These are phyloP conservation scores for Clamator glandarius DNA, from an alignment of 2,797 vertebrate species.

Conservation along the genomic window DNA sequence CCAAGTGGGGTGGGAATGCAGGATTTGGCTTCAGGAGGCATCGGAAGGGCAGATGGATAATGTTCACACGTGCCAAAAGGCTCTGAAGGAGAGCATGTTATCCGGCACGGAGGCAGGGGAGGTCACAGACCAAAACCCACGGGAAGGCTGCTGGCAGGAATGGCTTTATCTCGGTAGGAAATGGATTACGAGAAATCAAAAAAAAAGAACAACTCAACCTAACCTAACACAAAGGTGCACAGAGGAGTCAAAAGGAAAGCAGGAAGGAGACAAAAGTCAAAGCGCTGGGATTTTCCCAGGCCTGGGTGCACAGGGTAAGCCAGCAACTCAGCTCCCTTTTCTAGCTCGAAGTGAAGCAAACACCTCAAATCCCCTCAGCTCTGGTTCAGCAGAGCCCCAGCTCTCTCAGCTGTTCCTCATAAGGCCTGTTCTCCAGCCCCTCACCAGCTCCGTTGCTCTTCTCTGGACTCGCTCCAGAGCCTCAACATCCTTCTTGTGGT, in stretches of 20 bases:
- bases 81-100: not conserved
- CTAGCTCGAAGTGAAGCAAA: not conserved
- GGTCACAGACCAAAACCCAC: not conserved
- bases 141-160: not conserved
- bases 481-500: no score
- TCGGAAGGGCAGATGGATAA: not conserved
- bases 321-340: not conserved
- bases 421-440: no score
- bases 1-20: not conserved
- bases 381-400: not conserved
- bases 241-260: not conserved
- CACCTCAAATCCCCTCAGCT: no score
- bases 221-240: not conserved
- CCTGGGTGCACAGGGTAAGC: not conserved
- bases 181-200: not conserved
- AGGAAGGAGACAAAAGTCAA: not conserved
- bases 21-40: not conserved
- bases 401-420: no score
- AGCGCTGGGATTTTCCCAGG: not conserved
- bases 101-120: rapidly evolving
- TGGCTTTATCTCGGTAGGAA: not conserved
- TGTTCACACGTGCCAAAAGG: not conserved
- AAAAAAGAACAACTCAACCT: no score
- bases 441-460: no score
- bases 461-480: no score